Evolutionary conservation across 1,140 invertebrate genomes (phyloP).

Genomic region (Aphis craccivora): DNA sequence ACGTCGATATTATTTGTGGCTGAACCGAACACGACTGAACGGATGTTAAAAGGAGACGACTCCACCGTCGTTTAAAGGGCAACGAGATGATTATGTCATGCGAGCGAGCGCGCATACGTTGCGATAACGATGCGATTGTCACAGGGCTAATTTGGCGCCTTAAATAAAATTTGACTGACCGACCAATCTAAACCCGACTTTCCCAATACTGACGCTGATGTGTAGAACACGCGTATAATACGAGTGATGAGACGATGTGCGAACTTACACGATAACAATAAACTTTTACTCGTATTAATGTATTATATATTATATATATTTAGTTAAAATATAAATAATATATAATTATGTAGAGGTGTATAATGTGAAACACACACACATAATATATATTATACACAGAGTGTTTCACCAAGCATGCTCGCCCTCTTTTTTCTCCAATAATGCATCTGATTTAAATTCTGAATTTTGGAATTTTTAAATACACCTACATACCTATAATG

Average conservation of each 20-base stretch:
- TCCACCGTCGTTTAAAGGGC: neutral
- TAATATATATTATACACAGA: neutral
- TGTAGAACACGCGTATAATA: neutral
- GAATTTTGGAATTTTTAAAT: no score
- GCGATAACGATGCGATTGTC: neutral
- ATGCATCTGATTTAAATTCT: no score
- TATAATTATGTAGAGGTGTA: neutral
- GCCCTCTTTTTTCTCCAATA: no score
- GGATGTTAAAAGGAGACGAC: neutral
- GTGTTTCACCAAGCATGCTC: no score
- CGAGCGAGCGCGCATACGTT: neutral
- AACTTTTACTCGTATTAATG: neutral
- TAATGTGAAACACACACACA: neutral
- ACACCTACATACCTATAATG: no score
- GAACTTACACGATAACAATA: neutral
- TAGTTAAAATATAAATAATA: neutral
- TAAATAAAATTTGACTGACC: slow-evolving; percentile 29
- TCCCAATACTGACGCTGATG: slow-evolving; percentile 20
- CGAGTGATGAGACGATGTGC: neutral
- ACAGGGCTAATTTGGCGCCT: neutral
- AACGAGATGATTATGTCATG: neutral
- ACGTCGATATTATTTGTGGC: slow-evolving; percentile 20
- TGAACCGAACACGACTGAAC: slow-evolving; percentile 6
- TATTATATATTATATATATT: neutral
- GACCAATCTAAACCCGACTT: slow-evolving; percentile 39